Evolutionary conservation across 2,888 invertebrate genomes (phyloP).

Genomic region (Quadriops clusia): DNA sequence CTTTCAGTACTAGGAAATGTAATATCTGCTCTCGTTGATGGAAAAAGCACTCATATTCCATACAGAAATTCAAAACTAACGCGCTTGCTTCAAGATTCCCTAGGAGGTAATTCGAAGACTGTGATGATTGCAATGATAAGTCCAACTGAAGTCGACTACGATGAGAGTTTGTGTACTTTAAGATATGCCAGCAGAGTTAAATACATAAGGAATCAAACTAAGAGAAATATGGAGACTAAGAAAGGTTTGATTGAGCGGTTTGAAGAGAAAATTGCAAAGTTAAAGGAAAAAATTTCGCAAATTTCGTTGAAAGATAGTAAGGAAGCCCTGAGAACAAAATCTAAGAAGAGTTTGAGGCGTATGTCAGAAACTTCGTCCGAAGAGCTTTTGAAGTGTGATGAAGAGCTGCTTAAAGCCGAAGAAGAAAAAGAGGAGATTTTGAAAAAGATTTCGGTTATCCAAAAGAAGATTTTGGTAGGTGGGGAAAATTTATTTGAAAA

Average conservation of each 20-base stretch:
- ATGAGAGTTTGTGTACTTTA: conserved; percentile 88
- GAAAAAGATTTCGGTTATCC: conserved; percentile 51
- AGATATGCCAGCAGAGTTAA: conserved; percentile 93
- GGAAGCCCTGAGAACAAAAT: conserved; percentile 51
- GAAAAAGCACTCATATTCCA: conserved; percentile 88
- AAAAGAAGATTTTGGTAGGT: conserved; percentile 89
- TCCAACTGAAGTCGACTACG: conserved; percentile 83
- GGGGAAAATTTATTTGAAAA: conserved; percentile 94
- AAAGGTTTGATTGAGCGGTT: conserved; percentile 76
- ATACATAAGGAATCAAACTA: conserved; percentile 86
- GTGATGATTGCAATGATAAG: conserved; percentile 91
- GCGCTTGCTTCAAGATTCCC: conserved; percentile 83
- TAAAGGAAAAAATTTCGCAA: conserved; percentile 51
- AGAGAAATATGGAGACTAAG: conserved; percentile 91
- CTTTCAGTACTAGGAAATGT: conserved; percentile 93
- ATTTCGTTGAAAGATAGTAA: conserved; percentile 6
- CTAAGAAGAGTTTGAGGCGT: conserved; percentile 47
- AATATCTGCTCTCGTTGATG: conserved; percentile 91
- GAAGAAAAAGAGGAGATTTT: conserved; percentile 41
- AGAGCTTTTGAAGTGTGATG: conserved; percentile 13
- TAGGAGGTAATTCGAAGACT: conserved; percentile 89
- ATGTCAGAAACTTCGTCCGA: conserved; percentile 22
- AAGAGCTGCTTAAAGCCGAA: conserved; percentile 40
- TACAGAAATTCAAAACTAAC: conserved; percentile 95
- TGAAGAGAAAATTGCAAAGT: conserved; percentile 82